Base-by-base conservation (phyloP, 2,113 vertebrate species). In the Charadrius vociferus region DNA sequence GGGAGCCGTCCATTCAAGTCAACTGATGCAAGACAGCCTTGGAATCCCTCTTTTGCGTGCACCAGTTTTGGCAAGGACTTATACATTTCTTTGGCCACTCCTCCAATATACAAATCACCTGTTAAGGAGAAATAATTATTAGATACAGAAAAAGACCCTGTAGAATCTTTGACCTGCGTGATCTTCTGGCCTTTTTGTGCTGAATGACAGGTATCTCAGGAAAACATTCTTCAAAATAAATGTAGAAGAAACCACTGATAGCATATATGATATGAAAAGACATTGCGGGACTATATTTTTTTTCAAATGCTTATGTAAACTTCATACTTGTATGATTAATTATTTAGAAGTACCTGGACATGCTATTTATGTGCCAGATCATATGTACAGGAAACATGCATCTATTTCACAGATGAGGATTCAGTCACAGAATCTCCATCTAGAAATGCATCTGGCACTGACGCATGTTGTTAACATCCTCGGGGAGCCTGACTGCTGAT, bases 61-160 rank as follows among this genome's bases (percentile, higher is more conserved):
- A 99, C 99, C n/a, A 99, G 98, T 95, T 99, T 99, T 23, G 99
- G 99, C 90, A 99, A 98, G 45, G 99, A 99, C 95, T 99, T 99
- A 95, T 98, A 99, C 96, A 99, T 99, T 89, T 99, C 99, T 98
- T 99, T 99, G 37, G 99, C 98, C 94, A 99, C 99, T 73, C 99
- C 99, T 93, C 99, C 99, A 68, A 99, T 98, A 61, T 98, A 99
- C 67, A 99, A 98, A 96, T 99, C 98, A 96, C 99, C 99, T 99
- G 98, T 83, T 90, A 94, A 96, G 50, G 37, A 97, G 56, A 96
- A 92, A 61, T 50, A 47, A 73, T 78, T 37, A 56, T 96, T 62
- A 93, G 62, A 74, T 50, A 91, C 34, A 74, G 79, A 58, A 80
- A 81, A 92, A 10, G 67, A 5, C 22, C 12, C 11, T 77, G 23